phyloP scores from a whole-genome alignment of 2,888 invertebrate genomes.

The Mythimna lalbum region DNA sequence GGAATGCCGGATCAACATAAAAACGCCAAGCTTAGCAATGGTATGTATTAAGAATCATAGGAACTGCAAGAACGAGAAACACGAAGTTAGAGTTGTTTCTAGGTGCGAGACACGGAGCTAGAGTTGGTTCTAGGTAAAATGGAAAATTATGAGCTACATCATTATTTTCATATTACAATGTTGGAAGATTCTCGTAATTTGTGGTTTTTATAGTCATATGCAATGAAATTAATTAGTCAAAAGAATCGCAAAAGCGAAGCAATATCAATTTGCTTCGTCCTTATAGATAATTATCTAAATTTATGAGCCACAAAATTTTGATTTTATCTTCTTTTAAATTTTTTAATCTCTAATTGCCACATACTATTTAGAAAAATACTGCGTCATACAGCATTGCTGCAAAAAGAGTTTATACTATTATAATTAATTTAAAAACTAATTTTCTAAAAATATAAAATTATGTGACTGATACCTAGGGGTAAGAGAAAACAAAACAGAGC shows the following conservation, averaged over 20 bases:
- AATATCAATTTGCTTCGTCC: neutral
- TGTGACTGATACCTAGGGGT: no score
- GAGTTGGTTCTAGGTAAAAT: neutral
- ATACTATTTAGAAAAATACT: neutral
- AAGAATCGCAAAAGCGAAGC: neutral
- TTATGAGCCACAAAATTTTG: neutral
- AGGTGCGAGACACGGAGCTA: neutral
- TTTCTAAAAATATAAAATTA: no score
- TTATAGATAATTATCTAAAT: constrained; percentile 4
- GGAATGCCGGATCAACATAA: neutral
- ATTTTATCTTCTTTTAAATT: neutral
- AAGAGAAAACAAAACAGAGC: no score
- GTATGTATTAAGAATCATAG: neutral
- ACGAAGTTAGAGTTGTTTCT: neutral
- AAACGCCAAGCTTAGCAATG: neutral
- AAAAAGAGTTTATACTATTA: neutral
- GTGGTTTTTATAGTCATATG: neutral
- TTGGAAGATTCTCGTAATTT: neutral
- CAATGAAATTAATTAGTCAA: neutral
- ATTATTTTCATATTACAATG: neutral
- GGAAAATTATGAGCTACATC: neutral
- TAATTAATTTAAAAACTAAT: neutral
- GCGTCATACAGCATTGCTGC: neutral
- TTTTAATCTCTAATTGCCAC: no score
- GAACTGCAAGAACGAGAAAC: no score